Evolutionary conservation across 2,888 invertebrate genomes (phyloP).

Genomic region (Synergus umbraculus): DNA sequence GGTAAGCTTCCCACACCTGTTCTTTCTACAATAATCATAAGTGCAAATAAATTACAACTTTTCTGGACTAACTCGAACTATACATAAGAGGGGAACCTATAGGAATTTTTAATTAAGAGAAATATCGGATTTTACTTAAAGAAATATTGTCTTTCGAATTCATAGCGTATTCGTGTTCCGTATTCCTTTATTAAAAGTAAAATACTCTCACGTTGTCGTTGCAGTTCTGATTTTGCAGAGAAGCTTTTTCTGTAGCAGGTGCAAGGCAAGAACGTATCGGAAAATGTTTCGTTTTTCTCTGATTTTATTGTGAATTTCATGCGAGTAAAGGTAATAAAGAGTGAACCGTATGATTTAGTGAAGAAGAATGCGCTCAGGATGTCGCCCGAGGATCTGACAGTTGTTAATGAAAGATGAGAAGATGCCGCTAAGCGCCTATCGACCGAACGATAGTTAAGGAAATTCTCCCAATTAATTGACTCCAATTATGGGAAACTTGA

Average conservation of each 20-base stretch:
- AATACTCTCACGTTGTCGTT: not conserved
- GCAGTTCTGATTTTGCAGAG: conserved; percentile 18
- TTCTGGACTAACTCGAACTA: not conserved
- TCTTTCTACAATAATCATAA: not conserved
- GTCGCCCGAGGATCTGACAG: conserved; percentile 5
- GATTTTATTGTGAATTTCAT: not conserved
- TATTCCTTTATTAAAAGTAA: conserved; percentile 18
- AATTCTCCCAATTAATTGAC: conserved; percentile 70
- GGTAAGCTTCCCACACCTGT: conserved; percentile 23
- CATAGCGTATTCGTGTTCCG: not conserved
- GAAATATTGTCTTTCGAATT: conserved; percentile 3
- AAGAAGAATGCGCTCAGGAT: not conserved
- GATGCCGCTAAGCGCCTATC: conserved; percentile 38
- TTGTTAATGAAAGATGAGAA: conserved; percentile 46
- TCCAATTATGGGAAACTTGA: conserved; percentile 65
- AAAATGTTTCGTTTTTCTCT: not conserved
- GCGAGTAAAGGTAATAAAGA: conserved; percentile 28
- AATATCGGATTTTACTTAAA: not conserved
- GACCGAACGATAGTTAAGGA: conserved; percentile 58
- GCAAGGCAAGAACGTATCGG: conserved; percentile 10
- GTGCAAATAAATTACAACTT: not conserved
- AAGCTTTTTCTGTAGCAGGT: conserved; percentile 9
- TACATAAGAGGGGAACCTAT: not conserved
- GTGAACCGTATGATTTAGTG: not conserved
- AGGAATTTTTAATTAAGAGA: not conserved